Percentiles rank a stretch among this genome's conserved stretches.
Conservation (phyloP, 1,140 invertebrate species). For the Polyergus mexicanus region DNA sequence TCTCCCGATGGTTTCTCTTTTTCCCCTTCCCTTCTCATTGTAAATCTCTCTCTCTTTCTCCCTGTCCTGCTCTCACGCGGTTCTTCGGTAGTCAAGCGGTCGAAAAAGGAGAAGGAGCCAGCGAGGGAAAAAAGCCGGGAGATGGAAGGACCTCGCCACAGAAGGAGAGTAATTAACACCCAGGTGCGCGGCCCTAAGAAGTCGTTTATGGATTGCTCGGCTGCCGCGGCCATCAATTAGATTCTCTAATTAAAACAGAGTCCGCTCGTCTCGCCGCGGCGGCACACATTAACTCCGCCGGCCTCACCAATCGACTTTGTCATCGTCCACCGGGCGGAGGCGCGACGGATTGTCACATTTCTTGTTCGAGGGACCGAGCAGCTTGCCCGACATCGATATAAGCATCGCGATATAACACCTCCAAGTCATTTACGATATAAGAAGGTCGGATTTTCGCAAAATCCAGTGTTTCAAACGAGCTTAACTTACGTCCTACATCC, state of each 20-base stretch:
- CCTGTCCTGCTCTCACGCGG: neutral
- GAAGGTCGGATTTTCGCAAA: constrained; percentile 25
- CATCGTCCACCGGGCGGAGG: constrained; percentile 66
- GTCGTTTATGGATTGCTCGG: constrained; percentile 78
- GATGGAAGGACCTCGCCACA: constrained; percentile 72
- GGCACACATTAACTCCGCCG: constrained; percentile 66
- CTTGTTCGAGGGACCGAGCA: constrained; percentile 15
- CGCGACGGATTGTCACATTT: constrained; percentile 59
- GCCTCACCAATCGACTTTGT: constrained; percentile 66
- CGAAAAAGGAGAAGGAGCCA: constrained; percentile 59
- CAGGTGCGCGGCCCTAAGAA: constrained; percentile 78
- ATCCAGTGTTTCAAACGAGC: constrained; percentile 34
- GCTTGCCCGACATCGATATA: constrained; percentile 20
- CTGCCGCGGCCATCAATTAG: constrained; percentile 76
- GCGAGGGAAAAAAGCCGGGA: constrained; percentile 40
- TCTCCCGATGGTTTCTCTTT: neutral
- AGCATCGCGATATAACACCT: constrained; percentile 41
- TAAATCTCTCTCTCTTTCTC: constrained; percentile 16
- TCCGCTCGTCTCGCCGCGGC: constrained; percentile 62
- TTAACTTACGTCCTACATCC: neutral
- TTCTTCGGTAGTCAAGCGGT: constrained; percentile 48
- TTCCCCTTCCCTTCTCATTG: neutral
- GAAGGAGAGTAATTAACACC: constrained; percentile 80
- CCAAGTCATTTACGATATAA: constrained; percentile 23
- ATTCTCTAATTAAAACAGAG: constrained; percentile 80